A percentile compares a stretch with the other conserved stretches of the same genome.
These are phyloP conservation scores for fruit fly (Drosophila melanogaster) DNA, from an alignment of 1,140 invertebrate species.

Conservation along the genomic window DNA sequence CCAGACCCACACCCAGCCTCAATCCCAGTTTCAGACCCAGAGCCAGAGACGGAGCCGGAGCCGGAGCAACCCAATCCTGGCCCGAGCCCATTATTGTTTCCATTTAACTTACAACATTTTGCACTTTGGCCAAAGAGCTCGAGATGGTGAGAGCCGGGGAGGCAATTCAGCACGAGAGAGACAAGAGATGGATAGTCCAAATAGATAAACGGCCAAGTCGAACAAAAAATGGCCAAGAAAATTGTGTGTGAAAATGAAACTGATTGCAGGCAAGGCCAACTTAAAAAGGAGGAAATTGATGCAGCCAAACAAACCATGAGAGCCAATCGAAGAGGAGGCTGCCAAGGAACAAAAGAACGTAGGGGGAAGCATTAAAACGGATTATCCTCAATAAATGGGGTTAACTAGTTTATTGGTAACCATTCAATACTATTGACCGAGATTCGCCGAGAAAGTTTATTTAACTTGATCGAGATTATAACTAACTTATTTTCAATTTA, in stretches of 20 bases:
- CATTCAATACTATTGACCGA: background rate
- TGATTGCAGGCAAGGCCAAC: conserved; percentile 59
- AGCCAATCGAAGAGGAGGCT: conserved; percentile 13
- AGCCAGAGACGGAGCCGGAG: background rate
- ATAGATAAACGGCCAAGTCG: conserved; percentile 57
- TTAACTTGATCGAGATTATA: background rate
- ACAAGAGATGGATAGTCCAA: conserved; percentile 46
- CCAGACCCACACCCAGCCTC: background rate
- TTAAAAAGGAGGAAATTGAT: conserved; percentile 42
- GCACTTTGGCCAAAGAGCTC: conserved; percentile 69
- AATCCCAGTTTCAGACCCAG: conserved; percentile 4
- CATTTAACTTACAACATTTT: conserved; percentile 82
- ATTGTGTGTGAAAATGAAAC: conserved; percentile 75
- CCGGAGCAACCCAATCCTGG: conserved; percentile 17
- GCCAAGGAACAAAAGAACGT: conserved; percentile 8
- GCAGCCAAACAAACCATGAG: conserved; percentile 33
- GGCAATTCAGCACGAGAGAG: conserved; percentile 22
- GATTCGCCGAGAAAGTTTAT: background rate
- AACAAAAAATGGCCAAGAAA: conserved; percentile 65
- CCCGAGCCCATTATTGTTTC: conserved; percentile 77
- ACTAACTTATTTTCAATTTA: background rate
- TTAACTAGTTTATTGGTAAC: conserved; percentile 8
- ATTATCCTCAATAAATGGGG: conserved; percentile 21
- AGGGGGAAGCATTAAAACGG: conserved; percentile 20
- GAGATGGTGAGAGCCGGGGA: conserved; percentile 19